Base-by-base conservation (phyloP, 2,113 vertebrate genomes). In the Leucoraja erinaceus region DNA sequence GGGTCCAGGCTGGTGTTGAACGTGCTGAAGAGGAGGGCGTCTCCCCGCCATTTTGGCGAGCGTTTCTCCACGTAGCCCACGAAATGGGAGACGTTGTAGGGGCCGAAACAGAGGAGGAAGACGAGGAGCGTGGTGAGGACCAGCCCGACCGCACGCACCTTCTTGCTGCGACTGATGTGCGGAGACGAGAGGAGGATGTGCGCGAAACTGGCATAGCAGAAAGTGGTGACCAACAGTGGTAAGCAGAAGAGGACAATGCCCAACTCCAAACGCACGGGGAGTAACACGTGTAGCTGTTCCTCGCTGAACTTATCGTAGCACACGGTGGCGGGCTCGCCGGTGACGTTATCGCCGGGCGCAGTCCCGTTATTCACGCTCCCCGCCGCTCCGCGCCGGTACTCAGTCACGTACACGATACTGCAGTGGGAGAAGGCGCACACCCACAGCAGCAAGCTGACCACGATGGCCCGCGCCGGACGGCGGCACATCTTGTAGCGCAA, bases 21-120 rank as follows among this genome's bases (percentile, higher is more conserved):
- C 14, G 97, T 97, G 93, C 97, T 97, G 93, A 96, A 95, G 0
- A 98, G 95, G 94, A 98, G 95, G 0, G 97, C 97, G 11, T 95
- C 94, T 68, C 95, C 94, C 56, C 98, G 94, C 98, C 98, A 98
- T 0, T 0, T 0, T 0, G 97, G 98, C 93, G 95, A 98, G 2
- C 59, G 0, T 10, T 93, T 76, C 0, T 66, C 93, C 70, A 96
- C 54, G 54, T 94, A 97, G 0, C 98, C 98, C 83, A 98, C 95
- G n/a, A 98, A 94, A 70, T 98, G 98, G 0, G 98, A 98, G 61
- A 98, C 16, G 4, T 98, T 98, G 94, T 98, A 98, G 4, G 98
- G 98, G 0, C 96, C 96, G 0, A 96, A 96, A 93, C 95, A 96
- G 94, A 96, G 56, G 25, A 96, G 93, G 93, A 96, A 96, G 66